Percentiles rank a stretch among this genome's conserved stretches.
phyloP scores from a whole-genome alignment of 1,140 invertebrate genomes.

The Orius laevigatus region DNA sequence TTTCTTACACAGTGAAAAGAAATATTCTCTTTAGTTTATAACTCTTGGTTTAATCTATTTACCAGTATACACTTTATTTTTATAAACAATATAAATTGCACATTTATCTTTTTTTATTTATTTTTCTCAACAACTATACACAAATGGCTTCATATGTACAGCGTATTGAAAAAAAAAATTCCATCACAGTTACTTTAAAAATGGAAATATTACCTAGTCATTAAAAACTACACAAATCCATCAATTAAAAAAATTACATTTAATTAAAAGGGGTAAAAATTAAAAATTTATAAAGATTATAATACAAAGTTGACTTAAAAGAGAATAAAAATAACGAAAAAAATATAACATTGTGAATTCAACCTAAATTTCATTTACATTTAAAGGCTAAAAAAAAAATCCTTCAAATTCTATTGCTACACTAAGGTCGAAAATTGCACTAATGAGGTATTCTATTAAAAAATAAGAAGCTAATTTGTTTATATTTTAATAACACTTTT shows the following conservation, averaged over 20 bases:
- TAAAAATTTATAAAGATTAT: neutral
- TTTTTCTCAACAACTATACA: slow-evolving; percentile 14
- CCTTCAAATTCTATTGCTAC: no score
- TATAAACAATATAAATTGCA: slow-evolving; percentile 17
- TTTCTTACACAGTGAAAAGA: no score
- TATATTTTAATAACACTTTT: no score
- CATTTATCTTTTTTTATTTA: slow-evolving; percentile 1
- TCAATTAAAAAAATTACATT: neutral
- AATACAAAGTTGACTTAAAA: neutral
- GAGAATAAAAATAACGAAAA: slow-evolving; percentile 3
- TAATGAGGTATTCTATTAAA: no score
- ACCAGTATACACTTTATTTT: slow-evolving; percentile 8
- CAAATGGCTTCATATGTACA: slow-evolving; percentile 16
- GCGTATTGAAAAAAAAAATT: slow-evolving; percentile 11
- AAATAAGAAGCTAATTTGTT: no score
- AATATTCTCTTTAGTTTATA: no score
- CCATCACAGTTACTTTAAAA: slow-evolving; percentile 16
- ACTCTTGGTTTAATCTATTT: neutral
- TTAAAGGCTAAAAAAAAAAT: no score
- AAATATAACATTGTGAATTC: slow-evolving; percentile 2
- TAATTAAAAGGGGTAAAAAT: slow-evolving; percentile 1
- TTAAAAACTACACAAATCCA: neutral
- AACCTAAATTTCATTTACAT: neutral
- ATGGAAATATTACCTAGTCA: slow-evolving; percentile 10
- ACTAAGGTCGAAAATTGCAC: no score